phyloP scores from a whole-genome alignment of 2,888 invertebrate genomes.

The Hydrotaea diabolus region DNA sequence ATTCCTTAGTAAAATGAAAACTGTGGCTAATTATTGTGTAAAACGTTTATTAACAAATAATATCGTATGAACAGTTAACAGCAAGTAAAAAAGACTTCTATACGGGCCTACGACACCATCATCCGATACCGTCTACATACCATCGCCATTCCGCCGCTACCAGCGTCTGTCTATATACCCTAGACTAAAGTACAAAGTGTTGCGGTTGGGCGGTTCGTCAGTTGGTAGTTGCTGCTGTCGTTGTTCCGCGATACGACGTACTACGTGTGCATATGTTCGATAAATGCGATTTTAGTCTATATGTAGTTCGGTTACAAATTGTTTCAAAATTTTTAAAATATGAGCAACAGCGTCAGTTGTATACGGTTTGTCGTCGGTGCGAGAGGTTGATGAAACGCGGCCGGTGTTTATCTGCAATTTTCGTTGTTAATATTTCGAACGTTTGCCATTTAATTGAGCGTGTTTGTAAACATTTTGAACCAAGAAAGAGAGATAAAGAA shows the following conservation, averaged over 20 bases:
- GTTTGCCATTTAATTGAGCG: neutral
- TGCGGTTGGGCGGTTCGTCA: too few relatives aligned
- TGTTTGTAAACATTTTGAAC: neutral
- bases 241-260: neutral
- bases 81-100: too few relatives aligned
- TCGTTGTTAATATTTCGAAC: neutral
- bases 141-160: too few relatives aligned
- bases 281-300: conserved; percentile 32
- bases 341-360: conserved; percentile 43
- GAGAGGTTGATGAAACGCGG: conserved; percentile 23
- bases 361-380: conserved; percentile 31
- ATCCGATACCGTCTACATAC: too few relatives aligned
- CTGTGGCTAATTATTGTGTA: conserved; percentile 5
- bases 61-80: too few relatives aligned
- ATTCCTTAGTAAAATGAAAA: too few relatives aligned
- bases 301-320: conserved; percentile 24
- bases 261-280: conserved; percentile 9
- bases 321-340: conserved; percentile 46
- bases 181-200: too few relatives aligned
- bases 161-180: too few relatives aligned
- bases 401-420: neutral
- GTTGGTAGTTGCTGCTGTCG: neutral
- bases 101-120: too few relatives aligned
- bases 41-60: neutral
- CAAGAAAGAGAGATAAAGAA: neutral